phyloP scores from a whole-genome alignment of 2,113 vertebrate species.

The Xenopus laevis region DNA sequence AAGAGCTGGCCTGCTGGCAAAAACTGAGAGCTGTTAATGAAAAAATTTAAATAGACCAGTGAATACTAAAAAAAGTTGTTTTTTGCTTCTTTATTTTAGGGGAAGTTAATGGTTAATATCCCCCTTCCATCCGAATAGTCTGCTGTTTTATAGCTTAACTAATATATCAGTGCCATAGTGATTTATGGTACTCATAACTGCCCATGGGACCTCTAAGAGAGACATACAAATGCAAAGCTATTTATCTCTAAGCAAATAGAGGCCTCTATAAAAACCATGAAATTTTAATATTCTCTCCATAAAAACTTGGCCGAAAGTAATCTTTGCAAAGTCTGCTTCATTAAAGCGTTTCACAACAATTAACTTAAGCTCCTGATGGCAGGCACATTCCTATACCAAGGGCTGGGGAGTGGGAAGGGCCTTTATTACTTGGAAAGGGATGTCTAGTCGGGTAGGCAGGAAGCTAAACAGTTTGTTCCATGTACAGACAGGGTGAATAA shows the following conservation, averaged over 20 bases:
- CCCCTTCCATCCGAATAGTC: neutral
- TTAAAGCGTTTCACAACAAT: slow-evolving; percentile 2
- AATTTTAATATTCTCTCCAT: slow-evolving; percentile 32
- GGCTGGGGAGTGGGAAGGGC: too few species aligned
- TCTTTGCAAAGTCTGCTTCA: slow-evolving; percentile 12
- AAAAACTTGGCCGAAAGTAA: slow-evolving; percentile 27
- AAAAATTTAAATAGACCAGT: too few species aligned
- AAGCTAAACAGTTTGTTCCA: too few species aligned
- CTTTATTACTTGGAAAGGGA: too few species aligned
- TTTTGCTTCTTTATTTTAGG: too few species aligned
- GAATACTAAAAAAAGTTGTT: too few species aligned
- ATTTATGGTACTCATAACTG: slow-evolving; percentile 44
- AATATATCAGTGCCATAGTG: slow-evolving; percentile 43
- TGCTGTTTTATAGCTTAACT: slow-evolving; percentile 21
- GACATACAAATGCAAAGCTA: slow-evolving; percentile 38
- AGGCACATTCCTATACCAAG: too few species aligned
- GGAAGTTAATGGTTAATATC: neutral
- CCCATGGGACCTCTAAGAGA: slow-evolving; percentile 32
- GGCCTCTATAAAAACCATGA: slow-evolving; percentile 24
- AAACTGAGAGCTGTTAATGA: too few species aligned
- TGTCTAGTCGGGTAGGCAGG: too few species aligned
- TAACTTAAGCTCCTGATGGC: neutral
- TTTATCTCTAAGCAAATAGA: slow-evolving; percentile 40
- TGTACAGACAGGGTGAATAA: too few species aligned
- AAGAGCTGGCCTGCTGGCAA: too few species aligned